A percentile compares a stretch with the other conserved stretches of the same genome.
Evolutionary conservation across 2,797 vertebrate species (phyloP).

Genomic region (Cynodonichthys magdalenae): DNA sequence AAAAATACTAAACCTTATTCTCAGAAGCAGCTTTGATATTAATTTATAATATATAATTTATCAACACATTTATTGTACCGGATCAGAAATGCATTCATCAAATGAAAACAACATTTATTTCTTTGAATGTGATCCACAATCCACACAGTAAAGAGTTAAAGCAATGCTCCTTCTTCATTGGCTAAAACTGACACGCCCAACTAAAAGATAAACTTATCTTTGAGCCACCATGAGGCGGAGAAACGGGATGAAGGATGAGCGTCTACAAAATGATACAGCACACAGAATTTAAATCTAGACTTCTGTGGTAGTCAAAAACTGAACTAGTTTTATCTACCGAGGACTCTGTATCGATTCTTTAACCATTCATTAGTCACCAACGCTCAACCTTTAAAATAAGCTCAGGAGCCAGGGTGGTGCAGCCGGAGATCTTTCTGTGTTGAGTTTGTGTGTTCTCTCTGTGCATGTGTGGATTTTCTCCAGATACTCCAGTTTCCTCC

Average conservation of each 20-base stretch:
- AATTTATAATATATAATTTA: too few species aligned
- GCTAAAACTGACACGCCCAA: constrained; percentile 21
- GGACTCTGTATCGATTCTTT: not conserved
- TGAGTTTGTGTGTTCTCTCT: too few species aligned
- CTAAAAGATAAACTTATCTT: constrained; percentile 63
- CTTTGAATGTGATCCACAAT: not conserved
- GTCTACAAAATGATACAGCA: not conserved
- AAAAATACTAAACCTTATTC: too few species aligned
- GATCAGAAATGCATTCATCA: too few species aligned
- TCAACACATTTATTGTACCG: too few species aligned
- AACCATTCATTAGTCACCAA: not conserved
- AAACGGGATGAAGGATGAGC: constrained; percentile 17
- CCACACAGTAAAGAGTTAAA: constrained; percentile 5
- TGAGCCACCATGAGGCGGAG: constrained; percentile 45
- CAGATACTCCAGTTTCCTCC: too few species aligned
- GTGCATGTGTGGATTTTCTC: too few species aligned
- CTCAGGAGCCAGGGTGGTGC: too few species aligned
- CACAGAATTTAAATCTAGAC: not conserved
- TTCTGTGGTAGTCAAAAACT: not conserved
- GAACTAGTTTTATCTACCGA: not conserved
- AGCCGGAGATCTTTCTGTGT: too few species aligned
- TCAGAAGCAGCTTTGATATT: too few species aligned
- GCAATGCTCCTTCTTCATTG: constrained; percentile 20
- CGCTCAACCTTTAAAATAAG: not conserved
- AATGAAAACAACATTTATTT: constrained; percentile 11